Percentiles rank a stretch among this genome's conserved stretches.
Conservation (phyloP, 2,888 invertebrate genomes). For the Chydorus sphaericus region DNA sequence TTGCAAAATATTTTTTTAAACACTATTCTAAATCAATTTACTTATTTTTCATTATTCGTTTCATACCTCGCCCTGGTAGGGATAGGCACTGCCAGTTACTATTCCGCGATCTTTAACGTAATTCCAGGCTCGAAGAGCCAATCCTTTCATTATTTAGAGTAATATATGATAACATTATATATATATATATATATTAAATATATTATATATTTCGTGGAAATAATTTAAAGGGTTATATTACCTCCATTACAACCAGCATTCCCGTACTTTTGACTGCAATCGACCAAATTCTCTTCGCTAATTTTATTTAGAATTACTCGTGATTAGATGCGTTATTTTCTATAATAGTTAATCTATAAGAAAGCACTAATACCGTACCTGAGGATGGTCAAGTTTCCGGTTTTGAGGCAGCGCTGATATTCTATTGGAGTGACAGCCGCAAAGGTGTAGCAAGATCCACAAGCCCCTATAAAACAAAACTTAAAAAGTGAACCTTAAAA, state of each 20-base stretch:
- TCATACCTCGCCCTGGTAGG: background rate
- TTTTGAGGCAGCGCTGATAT: background rate
- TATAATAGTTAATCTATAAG: background rate
- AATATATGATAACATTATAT: no score
- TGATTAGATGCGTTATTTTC: no score
- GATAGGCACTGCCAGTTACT: background rate
- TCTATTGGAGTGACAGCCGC: background rate
- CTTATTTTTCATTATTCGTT: no score
- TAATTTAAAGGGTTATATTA: no score
- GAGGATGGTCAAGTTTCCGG: background rate
- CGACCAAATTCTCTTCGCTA: background rate
- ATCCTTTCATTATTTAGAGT: background rate
- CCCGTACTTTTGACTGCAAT: background rate
- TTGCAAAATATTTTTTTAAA: background rate
- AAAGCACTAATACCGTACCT: background rate
- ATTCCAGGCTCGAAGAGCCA: background rate
- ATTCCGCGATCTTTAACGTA: background rate
- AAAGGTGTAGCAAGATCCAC: constrained; percentile 6
- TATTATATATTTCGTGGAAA: no score
- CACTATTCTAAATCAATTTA: background rate
- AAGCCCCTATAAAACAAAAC: background rate
- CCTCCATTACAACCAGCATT: constrained; percentile 1
- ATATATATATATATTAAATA: no score
- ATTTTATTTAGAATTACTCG: background rate
- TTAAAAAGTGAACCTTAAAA: no score